Conservation (phyloP, 2,113 vertebrate genomes). For the Strix uralensis region DNA sequence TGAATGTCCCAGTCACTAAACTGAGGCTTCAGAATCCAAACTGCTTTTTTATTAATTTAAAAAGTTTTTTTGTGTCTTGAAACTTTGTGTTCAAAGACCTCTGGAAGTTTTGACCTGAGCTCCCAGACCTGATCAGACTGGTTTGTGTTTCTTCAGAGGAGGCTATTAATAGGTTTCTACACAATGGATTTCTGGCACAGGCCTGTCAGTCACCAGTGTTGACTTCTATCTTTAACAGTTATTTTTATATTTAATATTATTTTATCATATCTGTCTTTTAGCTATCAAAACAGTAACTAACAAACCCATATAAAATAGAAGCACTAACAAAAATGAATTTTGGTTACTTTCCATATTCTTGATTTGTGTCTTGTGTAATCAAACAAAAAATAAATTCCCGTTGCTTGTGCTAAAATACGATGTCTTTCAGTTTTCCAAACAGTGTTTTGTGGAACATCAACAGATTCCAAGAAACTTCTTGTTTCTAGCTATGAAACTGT, state of each 20-base stretch:
- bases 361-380: neutral
- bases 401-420: neutral
- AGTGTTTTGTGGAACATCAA: neutral
- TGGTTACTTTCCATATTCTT: neutral
- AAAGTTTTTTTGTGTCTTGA: neutral
- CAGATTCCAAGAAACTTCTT: neutral
- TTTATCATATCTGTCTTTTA: neutral
- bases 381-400: neutral
- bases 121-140: neutral
- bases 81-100: neutral
- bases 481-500: neutral
- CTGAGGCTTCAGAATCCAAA: neutral
- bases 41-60: neutral
- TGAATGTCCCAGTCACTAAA: neutral
- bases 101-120: neutral
- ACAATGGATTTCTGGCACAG: neutral
- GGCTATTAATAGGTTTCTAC: neutral
- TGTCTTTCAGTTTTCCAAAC: neutral
- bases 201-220: neutral
- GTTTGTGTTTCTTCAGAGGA: neutral
- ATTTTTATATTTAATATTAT: neutral
- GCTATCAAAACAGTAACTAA: neutral
- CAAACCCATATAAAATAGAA: neutral
- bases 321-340: neutral
- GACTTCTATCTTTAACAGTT: neutral